Evolutionary conservation across 2,888 invertebrate species (phyloP), one percentile per base, ranked within the genome.

Genomic region (Tetranychus truncatus): DNA sequence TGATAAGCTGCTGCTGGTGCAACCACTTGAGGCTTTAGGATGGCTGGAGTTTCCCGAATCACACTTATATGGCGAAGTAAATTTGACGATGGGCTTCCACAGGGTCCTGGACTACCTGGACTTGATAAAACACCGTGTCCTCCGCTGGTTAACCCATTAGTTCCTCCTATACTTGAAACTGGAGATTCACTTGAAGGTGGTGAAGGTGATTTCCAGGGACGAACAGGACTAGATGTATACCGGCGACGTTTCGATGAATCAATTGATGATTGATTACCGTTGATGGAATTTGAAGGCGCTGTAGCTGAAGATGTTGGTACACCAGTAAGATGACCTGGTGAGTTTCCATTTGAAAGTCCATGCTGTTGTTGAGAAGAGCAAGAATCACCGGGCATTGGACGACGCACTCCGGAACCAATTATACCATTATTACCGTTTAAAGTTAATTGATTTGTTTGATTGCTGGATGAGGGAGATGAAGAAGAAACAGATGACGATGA

Each of bases 21-120:
- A 45, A 77, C 69, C 21, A 77, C 74, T 73, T 77, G 77, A 24
- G 77, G 77, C 55, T 77, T 77, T n/a, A 77, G 66, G 45, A 77
- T 74, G 5, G 77, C 72, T 8, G 77, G 77, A 34, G 77, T 76
- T 71, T 77, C 77, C 11, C 77, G 69, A 45, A 77, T 77, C 18
- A 77, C 77, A 71, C 76, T 76, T 20, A 77, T 77, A 71, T 77
- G 77, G 55, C 77, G 77, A 15, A 77, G 74, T 21, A 77, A 72
- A 73, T 76, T 74, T n/a, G 74, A 71, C 18, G 73, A 65, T 18
- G 45, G 45, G n/a, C 20, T 71, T 15, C 66, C 18, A 34, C n/a
- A 55, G 11, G 55, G 11, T 20, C 7, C 8, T 2, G 72, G 45
- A 45, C 45, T 34, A 21, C 21, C 7, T 15, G 55, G 65, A 55